A percentile compares a stretch with the other conserved stretches of the same genome.
Conservation (phyloP, 2,113 vertebrate species). For the Tupaia tana region DNA sequence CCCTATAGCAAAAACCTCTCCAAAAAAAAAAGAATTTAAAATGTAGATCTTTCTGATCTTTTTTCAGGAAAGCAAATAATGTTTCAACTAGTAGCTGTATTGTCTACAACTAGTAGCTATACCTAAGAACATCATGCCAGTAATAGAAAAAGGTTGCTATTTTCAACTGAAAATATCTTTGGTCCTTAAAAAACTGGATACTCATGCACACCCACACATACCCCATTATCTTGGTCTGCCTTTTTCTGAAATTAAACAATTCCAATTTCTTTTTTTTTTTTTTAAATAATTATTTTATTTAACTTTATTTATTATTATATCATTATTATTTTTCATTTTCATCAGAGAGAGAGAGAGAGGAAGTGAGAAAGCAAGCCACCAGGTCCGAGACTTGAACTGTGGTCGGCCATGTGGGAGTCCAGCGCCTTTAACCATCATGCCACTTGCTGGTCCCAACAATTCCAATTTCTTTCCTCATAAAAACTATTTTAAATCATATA, state of each 20-base stretch:
- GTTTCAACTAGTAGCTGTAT: not conserved
- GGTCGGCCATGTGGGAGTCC: too few species aligned
- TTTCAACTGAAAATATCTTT: not conserved
- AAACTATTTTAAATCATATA: slow-evolving; percentile 21
- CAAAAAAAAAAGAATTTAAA: too few species aligned
- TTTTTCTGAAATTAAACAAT: slow-evolving; percentile 43
- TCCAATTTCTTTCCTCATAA: not conserved
- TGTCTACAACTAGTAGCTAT: not conserved
- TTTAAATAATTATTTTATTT: too few species aligned
- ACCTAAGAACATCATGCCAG: not conserved
- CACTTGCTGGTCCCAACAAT: too few species aligned
- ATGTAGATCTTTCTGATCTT: not conserved
- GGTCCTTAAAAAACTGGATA: not conserved
- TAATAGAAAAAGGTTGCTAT: not conserved
- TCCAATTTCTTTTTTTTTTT: slow-evolving; percentile 16
- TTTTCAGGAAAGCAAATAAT: not conserved
- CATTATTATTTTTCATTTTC: too few species aligned
- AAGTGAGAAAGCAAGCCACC: too few species aligned
- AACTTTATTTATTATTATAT: too few species aligned
- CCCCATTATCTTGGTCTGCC: not conserved
- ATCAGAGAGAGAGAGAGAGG: too few species aligned
- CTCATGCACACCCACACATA: not conserved
- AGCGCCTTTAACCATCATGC: too few species aligned
- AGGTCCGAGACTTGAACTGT: too few species aligned
- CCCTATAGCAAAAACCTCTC: too few species aligned